Conservation (phyloP, 23 tunicate genomes). For the Clavelina lepadiformis region DNA sequence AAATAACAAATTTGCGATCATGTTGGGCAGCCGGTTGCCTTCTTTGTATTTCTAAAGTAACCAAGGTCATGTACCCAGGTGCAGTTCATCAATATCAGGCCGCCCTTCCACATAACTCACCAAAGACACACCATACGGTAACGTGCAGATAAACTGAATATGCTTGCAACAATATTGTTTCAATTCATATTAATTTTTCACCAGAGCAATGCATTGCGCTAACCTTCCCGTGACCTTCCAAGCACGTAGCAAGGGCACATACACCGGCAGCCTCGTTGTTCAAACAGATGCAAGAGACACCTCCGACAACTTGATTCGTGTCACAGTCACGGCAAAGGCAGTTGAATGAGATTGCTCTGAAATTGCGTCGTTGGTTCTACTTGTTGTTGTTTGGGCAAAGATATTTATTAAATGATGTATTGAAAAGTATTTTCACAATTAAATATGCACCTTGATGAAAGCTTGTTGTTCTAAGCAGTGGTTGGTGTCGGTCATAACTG, state of each 20-base stretch:
- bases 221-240: constrained; percentile 77
- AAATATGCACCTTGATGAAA: too few relatives aligned
- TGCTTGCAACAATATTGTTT: too few relatives aligned
- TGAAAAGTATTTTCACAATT: too few relatives aligned
- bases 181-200: constrained; percentile 5
- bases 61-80: constrained; percentile 54
- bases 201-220: constrained; percentile 77
- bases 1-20: too few relatives aligned
- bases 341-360: too few relatives aligned
- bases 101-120: constrained; percentile 82
- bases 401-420: too few relatives aligned
- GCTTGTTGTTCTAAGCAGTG: too few relatives aligned
- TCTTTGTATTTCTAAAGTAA: too few relatives aligned
- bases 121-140: constrained; percentile 70
- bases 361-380: too few relatives aligned
- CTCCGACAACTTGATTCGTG: neutral
- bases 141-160: neutral
- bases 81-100: constrained; percentile 51
- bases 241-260: constrained; percentile 43
- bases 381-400: too few relatives aligned
- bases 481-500: too few relatives aligned
- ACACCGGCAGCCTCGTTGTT: constrained; percentile 47
- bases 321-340: constrained; percentile 28
- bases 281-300: constrained; percentile 30
- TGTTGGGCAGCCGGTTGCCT: too few relatives aligned